Conservation (phyloP, 2,797 vertebrate genomes). For the Ctenochaetus hawaiiensis region DNA sequence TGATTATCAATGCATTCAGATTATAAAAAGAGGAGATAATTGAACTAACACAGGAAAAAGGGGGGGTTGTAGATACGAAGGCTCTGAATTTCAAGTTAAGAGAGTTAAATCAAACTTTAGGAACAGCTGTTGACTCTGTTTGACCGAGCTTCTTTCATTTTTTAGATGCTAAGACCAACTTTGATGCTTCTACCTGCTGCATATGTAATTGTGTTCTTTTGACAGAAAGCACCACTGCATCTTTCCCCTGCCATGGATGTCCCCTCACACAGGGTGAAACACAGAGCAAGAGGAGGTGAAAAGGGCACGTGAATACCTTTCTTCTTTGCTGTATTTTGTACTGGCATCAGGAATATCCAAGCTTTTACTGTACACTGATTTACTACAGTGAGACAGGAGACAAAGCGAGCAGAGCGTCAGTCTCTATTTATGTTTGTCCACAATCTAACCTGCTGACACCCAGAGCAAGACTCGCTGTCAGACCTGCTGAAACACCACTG, state of each 20-base stretch:
- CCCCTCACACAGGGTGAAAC: conserved; percentile 76
- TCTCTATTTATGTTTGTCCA: conserved; percentile 57
- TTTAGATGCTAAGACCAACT: conserved; percentile 19
- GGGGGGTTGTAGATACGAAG: conserved; percentile 34
- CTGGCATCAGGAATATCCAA: conserved; percentile 96
- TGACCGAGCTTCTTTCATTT: conserved; percentile 6
- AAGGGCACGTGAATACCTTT: conserved; percentile 91
- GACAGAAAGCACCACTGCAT: conserved; percentile 84
- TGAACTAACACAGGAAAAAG: conserved; percentile 52
- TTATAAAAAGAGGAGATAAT: conserved; percentile 62
- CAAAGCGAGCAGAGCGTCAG: conserved; percentile 91
- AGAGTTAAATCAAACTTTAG: conserved; percentile 41
- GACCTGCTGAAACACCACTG: conserved; percentile 34
- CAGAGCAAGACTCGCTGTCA: conserved; percentile 48
- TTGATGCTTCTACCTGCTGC: conserved; percentile 9
- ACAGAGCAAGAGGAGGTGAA: conserved; percentile 40
- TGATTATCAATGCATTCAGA: conserved; percentile 67
- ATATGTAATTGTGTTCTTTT: background rate
- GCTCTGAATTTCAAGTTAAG: conserved; percentile 59
- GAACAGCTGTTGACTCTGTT: conserved; percentile 29
- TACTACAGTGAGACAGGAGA: conserved; percentile 93
- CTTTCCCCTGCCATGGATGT: conserved; percentile 76
- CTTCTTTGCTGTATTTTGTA: conserved; percentile 95
- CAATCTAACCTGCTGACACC: conserved; percentile 44
- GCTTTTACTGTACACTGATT: conserved; percentile 98